These are phyloP conservation scores for Seriola rivoliana DNA, from an alignment of 2,113 vertebrate genomes.

Conservation along the genomic window DNA sequence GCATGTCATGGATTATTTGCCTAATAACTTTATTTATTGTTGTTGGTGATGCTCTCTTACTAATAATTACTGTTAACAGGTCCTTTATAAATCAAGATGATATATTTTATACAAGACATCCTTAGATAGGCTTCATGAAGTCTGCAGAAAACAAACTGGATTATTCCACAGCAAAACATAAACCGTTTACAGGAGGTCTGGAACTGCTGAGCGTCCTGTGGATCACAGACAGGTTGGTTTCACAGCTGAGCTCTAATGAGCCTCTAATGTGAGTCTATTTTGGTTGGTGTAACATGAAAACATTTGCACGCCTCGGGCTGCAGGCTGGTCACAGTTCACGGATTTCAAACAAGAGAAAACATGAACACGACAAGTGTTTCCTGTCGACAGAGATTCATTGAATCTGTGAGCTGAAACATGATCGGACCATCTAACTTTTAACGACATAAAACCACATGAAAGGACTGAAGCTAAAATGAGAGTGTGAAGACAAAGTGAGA, in stretches of 20 bases:
- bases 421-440: neutral
- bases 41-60: neutral
- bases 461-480: neutral
- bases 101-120: neutral
- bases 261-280: neutral
- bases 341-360: slow-evolving; percentile 25
- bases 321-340: neutral
- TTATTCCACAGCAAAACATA: neutral
- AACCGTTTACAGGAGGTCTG: neutral
- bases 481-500: neutral
- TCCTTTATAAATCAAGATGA: no score
- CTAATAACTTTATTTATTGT: no score
- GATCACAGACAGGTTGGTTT: neutral
- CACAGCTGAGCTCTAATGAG: neutral
- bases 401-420: neutral
- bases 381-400: neutral
- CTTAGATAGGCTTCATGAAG: no score
- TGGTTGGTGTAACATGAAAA: neutral
- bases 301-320: neutral
- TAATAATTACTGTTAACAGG: no score
- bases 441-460: neutral
- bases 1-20: no score
- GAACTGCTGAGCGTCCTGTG: neutral
- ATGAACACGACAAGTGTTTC: neutral
- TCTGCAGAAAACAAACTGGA: no score